Evolutionary conservation across 53 echinoderm and acorn worm species (phyloP), one percentile per base, ranked within the genome.

Genomic region (Hippasteria phrygiana): DNA sequence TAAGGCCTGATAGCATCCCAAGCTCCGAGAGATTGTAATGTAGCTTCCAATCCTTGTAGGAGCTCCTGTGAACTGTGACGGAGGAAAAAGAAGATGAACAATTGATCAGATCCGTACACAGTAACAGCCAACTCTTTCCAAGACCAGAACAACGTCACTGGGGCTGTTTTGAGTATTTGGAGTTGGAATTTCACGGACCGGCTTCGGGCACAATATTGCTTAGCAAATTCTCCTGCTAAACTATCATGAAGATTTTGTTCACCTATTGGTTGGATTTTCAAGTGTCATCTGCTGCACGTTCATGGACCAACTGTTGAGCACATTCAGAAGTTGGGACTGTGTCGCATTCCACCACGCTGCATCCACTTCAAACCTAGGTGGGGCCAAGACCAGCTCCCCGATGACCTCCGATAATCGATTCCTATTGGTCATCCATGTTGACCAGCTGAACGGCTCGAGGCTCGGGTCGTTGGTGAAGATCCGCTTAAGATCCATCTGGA

Each of bases 361-460:
- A 75, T 94, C 94, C 74, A 84, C 70, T 16, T 16, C 69, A 79
- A 87, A 38, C 54, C 41, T 28, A 0, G 94, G 87, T 0, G 94
- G 94, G 22, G 41, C 47, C 18, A 64, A 33, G 80, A 94, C 34
- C 9, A 94, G 46, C 13, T 83, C 20, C n/a, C 41, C 43, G 33
- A 94, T 28, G 53, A 74, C 74, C 16, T 87, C 76, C 55, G 81
- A 75, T 38, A 81, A 48, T 0, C 50, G 82, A 9, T 67, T 35
- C 55, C 92, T 80, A 33, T 54, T 80, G 9, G 56, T 59, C 22
- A 82, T 38, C 32, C 92, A 79, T 4, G 87, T 42, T 16, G 90
- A 66, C 92, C 90, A 92, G 92, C 92, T 94, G 90, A 87, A 94
- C 0, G 90, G 94, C 14, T 77, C 88, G 2, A 92, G 62, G 38